These are phyloP conservation scores for Pseudochaenichthys georgianus DNA, from an alignment of 2,797 vertebrate genomes.

Conservation along the genomic window DNA sequence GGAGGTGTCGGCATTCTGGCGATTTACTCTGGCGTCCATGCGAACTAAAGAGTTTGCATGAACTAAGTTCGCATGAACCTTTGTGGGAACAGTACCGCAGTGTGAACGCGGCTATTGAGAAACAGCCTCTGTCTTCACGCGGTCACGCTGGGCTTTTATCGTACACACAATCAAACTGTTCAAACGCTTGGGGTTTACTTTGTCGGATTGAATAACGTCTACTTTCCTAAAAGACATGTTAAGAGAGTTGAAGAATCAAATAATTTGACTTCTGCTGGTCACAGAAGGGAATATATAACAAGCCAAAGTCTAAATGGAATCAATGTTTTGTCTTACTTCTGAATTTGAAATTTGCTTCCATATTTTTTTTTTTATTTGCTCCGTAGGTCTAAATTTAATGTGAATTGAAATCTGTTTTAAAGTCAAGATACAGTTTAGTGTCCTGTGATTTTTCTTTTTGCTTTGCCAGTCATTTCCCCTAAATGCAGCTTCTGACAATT, in stretches of 20 bases:
- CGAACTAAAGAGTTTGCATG: too few relatives aligned
- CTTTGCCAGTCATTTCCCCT: constrained; percentile 66
- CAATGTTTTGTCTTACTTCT: constrained; percentile 46
- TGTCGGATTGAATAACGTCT: constrained; percentile 33
- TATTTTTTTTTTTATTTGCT: constrained; percentile 30
- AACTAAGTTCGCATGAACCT: too few relatives aligned
- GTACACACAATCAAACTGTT: constrained; percentile 39
- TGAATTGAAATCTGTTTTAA: constrained; percentile 41
- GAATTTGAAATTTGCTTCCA: constrained; percentile 30
- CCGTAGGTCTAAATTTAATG: constrained; percentile 35
- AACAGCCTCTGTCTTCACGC: constrained; percentile 21
- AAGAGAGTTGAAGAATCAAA: constrained; percentile 33
- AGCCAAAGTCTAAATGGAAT: constrained; percentile 75
- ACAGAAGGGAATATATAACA: constrained; percentile 69
- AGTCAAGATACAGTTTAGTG: constrained; percentile 25
- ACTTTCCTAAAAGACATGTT: constrained; percentile 35
- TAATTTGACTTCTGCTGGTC: constrained; percentile 66
- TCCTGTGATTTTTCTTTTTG: constrained; percentile 32
- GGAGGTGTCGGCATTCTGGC: too few relatives aligned
- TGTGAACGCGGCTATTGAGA: too few relatives aligned
- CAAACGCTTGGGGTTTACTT: constrained; percentile 34
- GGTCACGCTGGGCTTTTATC: constrained; percentile 39
- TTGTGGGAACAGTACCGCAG: too few relatives aligned
- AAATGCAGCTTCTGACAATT: constrained; percentile 43
- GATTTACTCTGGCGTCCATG: too few relatives aligned